These are phyloP conservation scores for Caenorhabditis sp. DNA, from an alignment of 2,888 invertebrate species.

Conservation along the genomic window DNA sequence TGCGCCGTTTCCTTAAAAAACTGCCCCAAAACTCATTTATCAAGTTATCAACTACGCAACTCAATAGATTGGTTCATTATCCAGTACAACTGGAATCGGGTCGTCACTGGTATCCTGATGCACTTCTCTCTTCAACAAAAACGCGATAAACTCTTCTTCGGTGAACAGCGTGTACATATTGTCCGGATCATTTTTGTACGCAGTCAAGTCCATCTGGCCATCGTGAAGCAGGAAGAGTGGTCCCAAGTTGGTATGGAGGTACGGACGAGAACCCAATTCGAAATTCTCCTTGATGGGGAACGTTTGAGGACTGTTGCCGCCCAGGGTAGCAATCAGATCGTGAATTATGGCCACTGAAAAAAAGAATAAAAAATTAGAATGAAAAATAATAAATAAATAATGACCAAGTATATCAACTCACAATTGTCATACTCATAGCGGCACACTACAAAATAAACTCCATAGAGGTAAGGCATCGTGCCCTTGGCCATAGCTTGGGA, in stretches of 20 bases:
- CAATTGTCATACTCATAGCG: no score
- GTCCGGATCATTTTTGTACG: neutral
- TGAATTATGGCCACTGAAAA: constrained; percentile 13
- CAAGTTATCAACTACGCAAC: neutral
- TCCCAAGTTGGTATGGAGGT: constrained; percentile 28
- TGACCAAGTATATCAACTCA: no score
- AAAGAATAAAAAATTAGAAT: no score
- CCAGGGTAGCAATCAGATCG: neutral
- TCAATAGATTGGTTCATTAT: neutral
- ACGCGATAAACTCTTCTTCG: constrained; percentile 5
- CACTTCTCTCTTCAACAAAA: neutral
- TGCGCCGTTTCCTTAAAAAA: no score
- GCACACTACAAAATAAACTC: neutral
- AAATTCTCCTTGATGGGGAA: constrained; percentile 22
- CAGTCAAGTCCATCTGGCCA: neutral
- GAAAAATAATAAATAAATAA: no score
- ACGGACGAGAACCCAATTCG: constrained; percentile 15
- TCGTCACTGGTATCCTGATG: neutral
- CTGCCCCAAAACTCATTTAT: no score
- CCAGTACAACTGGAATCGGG: constrained; percentile 3
- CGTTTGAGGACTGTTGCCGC: constrained; percentile 5
- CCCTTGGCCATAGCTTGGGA: neutral
- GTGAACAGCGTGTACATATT: constrained; percentile 11
- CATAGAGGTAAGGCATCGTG: neutral
- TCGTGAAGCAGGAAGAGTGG: constrained; percentile 37